These are phyloP conservation scores for Manis crassicaudata DNA, from an alignment of 2,797 vertebrate species.

Conservation along the genomic window DNA sequence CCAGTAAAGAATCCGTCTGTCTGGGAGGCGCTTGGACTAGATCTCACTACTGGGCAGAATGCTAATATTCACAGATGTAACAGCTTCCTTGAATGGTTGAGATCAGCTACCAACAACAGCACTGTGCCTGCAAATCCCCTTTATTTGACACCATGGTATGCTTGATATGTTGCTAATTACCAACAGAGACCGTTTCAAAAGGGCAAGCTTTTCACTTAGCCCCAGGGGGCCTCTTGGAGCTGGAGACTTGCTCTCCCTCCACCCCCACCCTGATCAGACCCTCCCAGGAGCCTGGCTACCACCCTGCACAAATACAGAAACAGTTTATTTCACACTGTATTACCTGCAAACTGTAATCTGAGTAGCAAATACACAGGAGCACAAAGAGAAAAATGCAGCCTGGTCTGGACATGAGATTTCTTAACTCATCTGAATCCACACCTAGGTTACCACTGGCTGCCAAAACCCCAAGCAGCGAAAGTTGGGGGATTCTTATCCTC, in stretches of 20 bases:
- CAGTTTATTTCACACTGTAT: neutral
- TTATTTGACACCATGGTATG: constrained; percentile 63
- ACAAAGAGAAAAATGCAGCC: constrained; percentile 41
- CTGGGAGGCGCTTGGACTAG: constrained; percentile 48
- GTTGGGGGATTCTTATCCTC: neutral
- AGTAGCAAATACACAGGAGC: constrained; percentile 41
- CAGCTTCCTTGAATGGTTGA: constrained; percentile 57
- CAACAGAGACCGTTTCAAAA: constrained; percentile 71
- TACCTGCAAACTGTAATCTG: constrained; percentile 12
- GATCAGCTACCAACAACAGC: constrained; percentile 49
- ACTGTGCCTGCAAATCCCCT: constrained; percentile 69
- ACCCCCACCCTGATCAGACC: constrained; percentile 26
- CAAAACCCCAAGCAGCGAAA: constrained; percentile 22
- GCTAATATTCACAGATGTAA: constrained; percentile 65
- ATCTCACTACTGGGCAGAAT: constrained; percentile 62
- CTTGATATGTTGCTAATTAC: constrained; percentile 74
- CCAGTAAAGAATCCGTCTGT: constrained; percentile 49
- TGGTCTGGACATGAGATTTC: constrained; percentile 25
- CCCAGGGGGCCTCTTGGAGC: constrained; percentile 41
- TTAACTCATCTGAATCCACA: neutral
- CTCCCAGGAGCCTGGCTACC: constrained; percentile 30
- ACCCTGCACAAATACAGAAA: neutral
- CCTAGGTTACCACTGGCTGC: neutral
- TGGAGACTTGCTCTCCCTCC: constrained; percentile 43
- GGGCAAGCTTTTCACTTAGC: constrained; percentile 62